Evolutionary conservation across 1,140 invertebrate species (phyloP), one percentile per base, ranked within the genome.

Genomic region (Drosophila burlai): DNA sequence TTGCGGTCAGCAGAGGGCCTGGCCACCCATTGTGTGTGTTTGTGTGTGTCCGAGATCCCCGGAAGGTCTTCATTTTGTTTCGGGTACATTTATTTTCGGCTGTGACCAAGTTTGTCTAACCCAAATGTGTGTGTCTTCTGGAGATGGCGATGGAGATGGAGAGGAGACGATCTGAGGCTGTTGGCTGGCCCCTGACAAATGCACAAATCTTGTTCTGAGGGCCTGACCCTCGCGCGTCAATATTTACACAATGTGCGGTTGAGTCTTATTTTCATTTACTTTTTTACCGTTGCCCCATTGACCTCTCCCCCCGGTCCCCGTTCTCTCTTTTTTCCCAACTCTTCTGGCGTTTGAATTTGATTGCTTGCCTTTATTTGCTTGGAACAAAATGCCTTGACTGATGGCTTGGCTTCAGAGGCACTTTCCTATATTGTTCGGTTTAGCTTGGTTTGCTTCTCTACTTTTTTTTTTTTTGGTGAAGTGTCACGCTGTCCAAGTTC

Each of bases 401-500:
- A 89, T 87, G 84, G 80, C 62, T 47, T 58, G 62, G 18, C 73
- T 69, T 34, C 54, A 55, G 55, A 49, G 61, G 50, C 63, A 81
- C 79, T 78, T 63, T 55, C 46, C 60, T 67, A 60, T 47, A 75
- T 85, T 84, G 81, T 84, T 76, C 76, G 47, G 15, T 66, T 42
- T 29, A 38, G 34, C 50, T 63, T 62, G 43, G 16, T 52, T 73
- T 42, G 57, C 52, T 18, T 61, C 49, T 34, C 40, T 10, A 8
- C 24, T 34, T 50, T 64, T 62, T 34, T 66, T n/a, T 24, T 61
- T 38, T 29, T 59, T 62, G 66, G 67, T 85, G 82, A 87, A 87
- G 85, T 87, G 84, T 87, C 84, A 89, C 85, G 85, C 85, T 90
- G 85, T 89, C 85, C 85, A 85, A 89, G 85, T 89, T 89, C 85